Percentiles rank a stretch among this genome's conserved stretches.
Evolutionary conservation across 2,888 invertebrate genomes (phyloP).

Genomic region (Celastrina argiolus): DNA sequence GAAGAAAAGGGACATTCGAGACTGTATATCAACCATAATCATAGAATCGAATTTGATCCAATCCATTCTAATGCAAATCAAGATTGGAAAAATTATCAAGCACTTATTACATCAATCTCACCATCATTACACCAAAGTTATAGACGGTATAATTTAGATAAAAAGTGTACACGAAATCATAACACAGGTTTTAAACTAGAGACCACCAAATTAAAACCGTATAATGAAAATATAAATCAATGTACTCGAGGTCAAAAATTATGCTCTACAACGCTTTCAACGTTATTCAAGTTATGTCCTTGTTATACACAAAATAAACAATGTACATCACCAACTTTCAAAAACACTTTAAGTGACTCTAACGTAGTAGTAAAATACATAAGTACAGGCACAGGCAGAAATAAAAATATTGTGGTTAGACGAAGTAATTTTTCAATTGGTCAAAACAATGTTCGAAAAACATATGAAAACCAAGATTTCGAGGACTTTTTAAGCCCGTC

Average conservation of each 20-base stretch:
- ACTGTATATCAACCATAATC: constrained; percentile 48
- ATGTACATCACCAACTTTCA: constrained; percentile 33
- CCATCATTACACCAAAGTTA: constrained; percentile 36
- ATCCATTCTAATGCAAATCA: constrained; percentile 36
- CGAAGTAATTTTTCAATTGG: background rate
- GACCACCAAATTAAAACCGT: constrained; percentile 20
- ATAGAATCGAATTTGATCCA: constrained; percentile 34
- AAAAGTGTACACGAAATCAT: constrained; percentile 46
- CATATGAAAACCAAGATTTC: background rate
- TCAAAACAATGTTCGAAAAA: constrained; percentile 25
- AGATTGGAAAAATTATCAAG: constrained; percentile 43
- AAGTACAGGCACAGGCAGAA: background rate
- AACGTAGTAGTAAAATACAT: background rate
- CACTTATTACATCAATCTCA: constrained; percentile 35
- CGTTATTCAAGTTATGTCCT: constrained; percentile 37
- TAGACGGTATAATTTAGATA: constrained; percentile 39
- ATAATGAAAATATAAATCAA: constrained; percentile 33
- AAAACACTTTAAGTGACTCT: constrained; percentile 37
- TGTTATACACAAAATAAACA: constrained; percentile 41
- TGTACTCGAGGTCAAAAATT: constrained; percentile 42
- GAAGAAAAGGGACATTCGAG: constrained; percentile 51
- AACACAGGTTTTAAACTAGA: constrained; percentile 19
- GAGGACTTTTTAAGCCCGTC: background rate
- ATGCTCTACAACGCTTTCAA: constrained; percentile 29
- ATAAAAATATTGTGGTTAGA: background rate